Evolutionary conservation across 2,113 vertebrate species (phyloP).

Genomic region (Calyptommatus sinebrachiatus): DNA sequence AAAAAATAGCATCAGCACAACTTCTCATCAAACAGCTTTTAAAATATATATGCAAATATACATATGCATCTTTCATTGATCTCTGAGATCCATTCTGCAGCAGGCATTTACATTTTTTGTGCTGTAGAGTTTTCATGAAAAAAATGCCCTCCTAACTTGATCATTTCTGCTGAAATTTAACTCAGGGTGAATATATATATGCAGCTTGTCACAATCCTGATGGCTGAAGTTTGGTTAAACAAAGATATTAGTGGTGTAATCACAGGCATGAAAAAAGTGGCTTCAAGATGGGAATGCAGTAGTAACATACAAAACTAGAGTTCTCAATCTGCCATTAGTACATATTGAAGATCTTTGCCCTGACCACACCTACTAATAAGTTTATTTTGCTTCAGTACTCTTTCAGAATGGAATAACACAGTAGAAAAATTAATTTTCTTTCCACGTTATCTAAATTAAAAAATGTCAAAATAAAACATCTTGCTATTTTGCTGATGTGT

Average conservation of each 20-base stretch:
- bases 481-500: too few species aligned
- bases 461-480: too few species aligned
- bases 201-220: neutral
- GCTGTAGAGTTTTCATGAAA: neutral
- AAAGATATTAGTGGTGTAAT: neutral
- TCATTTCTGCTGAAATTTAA: neutral
- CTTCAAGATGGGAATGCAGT: too few species aligned
- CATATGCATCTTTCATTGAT: neutral
- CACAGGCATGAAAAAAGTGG: too few species aligned
- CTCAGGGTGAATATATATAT: fast-evolving
- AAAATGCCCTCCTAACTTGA: neutral
- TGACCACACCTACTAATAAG: too few species aligned
- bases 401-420: too few species aligned
- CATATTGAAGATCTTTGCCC: too few species aligned
- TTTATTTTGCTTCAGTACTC: too few species aligned
- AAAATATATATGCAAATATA: neutral
- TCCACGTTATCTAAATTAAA: too few species aligned
- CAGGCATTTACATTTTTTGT: neutral
- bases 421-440: too few species aligned
- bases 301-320: too few species aligned
- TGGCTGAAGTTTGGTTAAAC: neutral
- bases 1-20: constrained; percentile 6
- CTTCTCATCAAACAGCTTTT: neutral
- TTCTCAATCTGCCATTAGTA: too few species aligned
- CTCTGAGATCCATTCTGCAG: neutral